Evolutionary conservation across 1,140 invertebrate genomes (phyloP).

Genomic region (Lasioglossum baleicum): DNA sequence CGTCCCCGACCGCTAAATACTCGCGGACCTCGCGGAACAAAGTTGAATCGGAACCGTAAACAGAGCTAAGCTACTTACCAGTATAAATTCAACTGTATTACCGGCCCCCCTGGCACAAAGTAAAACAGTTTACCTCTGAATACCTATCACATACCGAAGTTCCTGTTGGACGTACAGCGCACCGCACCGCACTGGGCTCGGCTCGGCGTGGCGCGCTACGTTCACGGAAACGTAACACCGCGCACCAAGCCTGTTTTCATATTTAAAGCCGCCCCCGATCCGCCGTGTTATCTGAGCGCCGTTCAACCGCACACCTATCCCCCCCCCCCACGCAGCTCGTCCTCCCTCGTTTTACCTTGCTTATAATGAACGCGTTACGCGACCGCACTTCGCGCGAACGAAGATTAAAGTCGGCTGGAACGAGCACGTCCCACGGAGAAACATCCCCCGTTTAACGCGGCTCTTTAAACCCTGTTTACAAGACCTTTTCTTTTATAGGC

Average conservation of each 20-base stretch:
- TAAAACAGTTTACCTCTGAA: slow-evolving; percentile 47
- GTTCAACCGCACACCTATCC: neutral
- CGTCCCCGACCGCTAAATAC: slow-evolving; percentile 48
- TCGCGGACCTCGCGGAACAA: slow-evolving; percentile 42
- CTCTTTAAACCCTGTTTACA: neutral
- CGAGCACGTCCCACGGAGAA: neutral
- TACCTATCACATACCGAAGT: neutral
- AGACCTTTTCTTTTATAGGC: too few species aligned
- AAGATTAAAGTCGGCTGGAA: neutral
- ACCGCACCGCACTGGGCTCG: too few species aligned
- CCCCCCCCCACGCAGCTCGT: too few species aligned
- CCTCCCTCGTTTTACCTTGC: neutral
- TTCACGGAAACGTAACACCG: neutral
- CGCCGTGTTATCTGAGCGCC: slow-evolving; percentile 3
- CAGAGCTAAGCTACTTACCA: slow-evolving; percentile 53
- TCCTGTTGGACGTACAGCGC: neutral
- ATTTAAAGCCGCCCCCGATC: slow-evolving; percentile 10
- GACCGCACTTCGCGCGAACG: neutral
- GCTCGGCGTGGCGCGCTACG: neutral
- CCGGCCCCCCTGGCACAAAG: slow-evolving; percentile 27
- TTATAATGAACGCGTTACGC: slow-evolving; percentile 7
- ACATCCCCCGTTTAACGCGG: neutral
- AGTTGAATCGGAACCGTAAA: slow-evolving; percentile 58
- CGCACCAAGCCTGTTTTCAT: neutral
- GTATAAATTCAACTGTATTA: slow-evolving; percentile 48